Percentiles rank a stretch among this genome's conserved stretches.
phyloP scores from a whole-genome alignment of 2,888 invertebrate genomes.

The Acrobasis suavella region DNA sequence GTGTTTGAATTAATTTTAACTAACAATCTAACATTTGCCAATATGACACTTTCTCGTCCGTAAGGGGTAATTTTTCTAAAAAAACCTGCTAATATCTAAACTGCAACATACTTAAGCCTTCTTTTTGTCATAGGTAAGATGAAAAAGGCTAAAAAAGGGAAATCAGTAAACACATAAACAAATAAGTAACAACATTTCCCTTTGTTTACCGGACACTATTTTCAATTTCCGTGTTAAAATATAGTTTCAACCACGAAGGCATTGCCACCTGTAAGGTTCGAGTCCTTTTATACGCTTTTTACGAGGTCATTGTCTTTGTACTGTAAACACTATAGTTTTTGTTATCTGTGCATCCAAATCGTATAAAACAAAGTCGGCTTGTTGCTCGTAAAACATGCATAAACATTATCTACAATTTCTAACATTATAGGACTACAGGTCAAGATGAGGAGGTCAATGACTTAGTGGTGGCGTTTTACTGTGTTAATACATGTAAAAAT shows the following conservation, averaged over 20 bases:
- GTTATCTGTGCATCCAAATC: conserved; percentile 48
- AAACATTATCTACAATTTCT: conserved; percentile 33
- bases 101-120: too few relatives aligned
- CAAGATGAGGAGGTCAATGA: too few relatives aligned
- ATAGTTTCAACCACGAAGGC: not conserved
- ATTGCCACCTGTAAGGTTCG: conserved; percentile 39
- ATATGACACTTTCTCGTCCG: too few relatives aligned
- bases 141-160: not conserved
- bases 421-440: conserved; percentile 19
- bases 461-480: too few relatives aligned
- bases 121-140: too few relatives aligned
- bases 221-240: not conserved
- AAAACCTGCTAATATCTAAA: too few relatives aligned
- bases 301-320: conserved; percentile 78
- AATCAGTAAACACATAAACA: not conserved
- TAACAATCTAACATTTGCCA: too few relatives aligned
- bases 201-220: not conserved
- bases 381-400: conserved; percentile 49
- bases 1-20: too few relatives aligned
- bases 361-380: conserved; percentile 54
- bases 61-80: too few relatives aligned
- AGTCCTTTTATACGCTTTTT: conserved; percentile 61
- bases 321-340: conserved; percentile 65
- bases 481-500: too few relatives aligned
- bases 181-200: not conserved